A percentile compares a stretch with the other conserved stretches of the same genome.
phyloP scores from a whole-genome alignment of 2,113 vertebrate genomes.

The Pachypanchax playfairii region DNA sequence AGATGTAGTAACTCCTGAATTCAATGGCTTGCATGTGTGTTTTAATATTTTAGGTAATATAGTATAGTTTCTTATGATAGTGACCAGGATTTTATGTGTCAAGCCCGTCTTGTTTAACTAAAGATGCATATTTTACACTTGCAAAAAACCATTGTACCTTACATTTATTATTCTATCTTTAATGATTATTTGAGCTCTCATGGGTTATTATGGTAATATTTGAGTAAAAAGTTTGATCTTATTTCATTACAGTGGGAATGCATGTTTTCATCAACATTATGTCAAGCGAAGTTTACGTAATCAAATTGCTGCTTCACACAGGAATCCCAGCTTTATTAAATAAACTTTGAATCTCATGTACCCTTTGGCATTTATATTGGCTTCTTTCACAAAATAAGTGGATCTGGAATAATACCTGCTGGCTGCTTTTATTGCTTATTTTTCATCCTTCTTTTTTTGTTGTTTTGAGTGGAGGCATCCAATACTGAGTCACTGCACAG shows the following conservation, averaged over 20 bases:
- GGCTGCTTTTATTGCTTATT: neutral
- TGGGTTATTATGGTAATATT: neutral
- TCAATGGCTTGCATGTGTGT: no score
- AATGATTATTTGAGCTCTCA: neutral
- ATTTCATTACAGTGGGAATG: neutral
- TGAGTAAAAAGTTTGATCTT: neutral
- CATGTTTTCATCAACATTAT: neutral
- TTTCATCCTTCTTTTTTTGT: neutral
- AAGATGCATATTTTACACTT: neutral
- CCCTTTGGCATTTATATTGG: constrained; percentile 3
- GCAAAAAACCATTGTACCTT: neutral
- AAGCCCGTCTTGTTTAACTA: neutral
- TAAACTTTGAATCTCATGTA: neutral
- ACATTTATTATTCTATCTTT: neutral
- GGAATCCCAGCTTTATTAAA: neutral
- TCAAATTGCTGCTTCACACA: neutral
- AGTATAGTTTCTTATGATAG: no score
- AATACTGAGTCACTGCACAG: neutral
- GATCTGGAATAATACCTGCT: neutral
- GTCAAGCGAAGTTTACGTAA: neutral
- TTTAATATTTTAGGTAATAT: no score
- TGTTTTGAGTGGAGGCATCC: neutral
- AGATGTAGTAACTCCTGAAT: no score
- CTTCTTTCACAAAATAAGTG: neutral
- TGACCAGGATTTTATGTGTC: no score